Evolutionary conservation across 1,140 invertebrate genomes (phyloP).

Genomic region (Globodera ellingtonae): DNA sequence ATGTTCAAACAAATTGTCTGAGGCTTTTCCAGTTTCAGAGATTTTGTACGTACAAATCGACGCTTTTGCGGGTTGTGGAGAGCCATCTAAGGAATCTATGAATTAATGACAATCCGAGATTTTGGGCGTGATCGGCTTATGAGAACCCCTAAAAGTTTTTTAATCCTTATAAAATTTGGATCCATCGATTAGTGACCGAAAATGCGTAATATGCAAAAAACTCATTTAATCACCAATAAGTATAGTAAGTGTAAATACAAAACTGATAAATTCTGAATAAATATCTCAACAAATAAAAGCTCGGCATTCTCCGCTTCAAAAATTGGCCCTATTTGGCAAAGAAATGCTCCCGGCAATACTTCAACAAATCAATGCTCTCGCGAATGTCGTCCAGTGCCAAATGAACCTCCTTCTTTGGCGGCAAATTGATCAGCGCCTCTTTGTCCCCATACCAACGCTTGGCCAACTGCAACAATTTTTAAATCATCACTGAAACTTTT

Average conservation of each 20-base stretch:
- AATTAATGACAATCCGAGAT: too few relatives aligned
- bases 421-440: constrained; percentile 37
- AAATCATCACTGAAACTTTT: not conserved
- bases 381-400: constrained; percentile 45
- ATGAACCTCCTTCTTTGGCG: constrained; percentile 36
- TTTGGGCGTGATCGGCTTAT: too few relatives aligned
- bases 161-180: too few relatives aligned
- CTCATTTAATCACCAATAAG: too few relatives aligned
- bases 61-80: too few relatives aligned
- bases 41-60: not conserved
- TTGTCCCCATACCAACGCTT: constrained; percentile 38
- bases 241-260: too few relatives aligned
- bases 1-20: not conserved
- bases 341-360: constrained; percentile 29
- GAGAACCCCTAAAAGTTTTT: too few relatives aligned
- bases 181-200: too few relatives aligned
- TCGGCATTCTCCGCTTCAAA: not conserved
- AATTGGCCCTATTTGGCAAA: not conserved
- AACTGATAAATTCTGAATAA: not conserved
- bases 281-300: not conserved
- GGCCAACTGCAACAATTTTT: constrained; percentile 69
- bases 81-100: too few relatives aligned
- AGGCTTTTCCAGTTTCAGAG: not conserved
- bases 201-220: not conserved
- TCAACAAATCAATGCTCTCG: constrained; percentile 28